Conservation (phyloP, 2,113 vertebrate genomes). For the Galbula dea region DNA sequence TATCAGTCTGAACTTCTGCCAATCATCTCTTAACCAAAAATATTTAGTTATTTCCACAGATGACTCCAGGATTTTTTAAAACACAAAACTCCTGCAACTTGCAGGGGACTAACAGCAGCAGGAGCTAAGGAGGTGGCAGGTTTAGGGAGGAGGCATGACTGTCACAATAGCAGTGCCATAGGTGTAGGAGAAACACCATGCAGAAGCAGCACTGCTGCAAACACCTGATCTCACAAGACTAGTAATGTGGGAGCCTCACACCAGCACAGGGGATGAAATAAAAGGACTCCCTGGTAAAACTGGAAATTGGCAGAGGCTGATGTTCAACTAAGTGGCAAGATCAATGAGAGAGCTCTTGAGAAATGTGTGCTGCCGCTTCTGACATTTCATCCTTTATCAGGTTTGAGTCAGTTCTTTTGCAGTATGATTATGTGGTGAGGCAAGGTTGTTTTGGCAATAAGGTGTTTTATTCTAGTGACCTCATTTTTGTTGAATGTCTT, state of each 20-base stretch:
- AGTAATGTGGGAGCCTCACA: not conserved
- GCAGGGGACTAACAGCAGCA: not conserved
- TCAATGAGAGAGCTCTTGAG: not conserved
- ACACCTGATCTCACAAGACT: rapidly evolving
- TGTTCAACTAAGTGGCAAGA: rapidly evolving
- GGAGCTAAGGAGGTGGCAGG: not conserved
- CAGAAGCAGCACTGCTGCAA: not conserved
- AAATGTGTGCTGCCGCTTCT: not conserved
- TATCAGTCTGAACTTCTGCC: not conserved
- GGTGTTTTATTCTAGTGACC: not conserved
- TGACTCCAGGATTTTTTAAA: not conserved
- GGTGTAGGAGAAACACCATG: not conserved
- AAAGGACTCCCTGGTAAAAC: not conserved
- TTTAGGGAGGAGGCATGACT: not conserved
- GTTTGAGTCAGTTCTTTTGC: not conserved
- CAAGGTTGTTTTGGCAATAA: not conserved
- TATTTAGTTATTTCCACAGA: not conserved
- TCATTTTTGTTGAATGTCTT: not conserved
- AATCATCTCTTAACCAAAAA: not conserved
- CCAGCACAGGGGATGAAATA: not conserved
- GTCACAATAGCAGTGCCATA: not conserved
- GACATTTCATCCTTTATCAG: not conserved
- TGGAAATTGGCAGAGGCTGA: not conserved
- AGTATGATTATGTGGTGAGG: not conserved
- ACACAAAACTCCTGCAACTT: not conserved